Conservation (phyloP, 2,888 invertebrate species). For the Lordiphosa fenestrarum region DNA sequence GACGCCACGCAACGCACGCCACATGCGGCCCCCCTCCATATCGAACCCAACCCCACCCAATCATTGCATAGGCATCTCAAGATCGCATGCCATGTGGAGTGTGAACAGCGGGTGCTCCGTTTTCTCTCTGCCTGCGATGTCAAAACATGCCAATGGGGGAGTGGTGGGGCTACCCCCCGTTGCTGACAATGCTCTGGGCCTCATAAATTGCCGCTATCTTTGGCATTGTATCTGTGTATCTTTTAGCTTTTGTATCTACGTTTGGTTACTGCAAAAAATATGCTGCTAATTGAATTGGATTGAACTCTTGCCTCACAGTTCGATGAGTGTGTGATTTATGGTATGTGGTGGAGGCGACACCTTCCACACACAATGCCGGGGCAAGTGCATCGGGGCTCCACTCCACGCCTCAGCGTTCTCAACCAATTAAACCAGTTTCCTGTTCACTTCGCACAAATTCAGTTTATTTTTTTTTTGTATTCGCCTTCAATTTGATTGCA, state of each 20-base stretch:
- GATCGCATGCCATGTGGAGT: constrained; percentile 57
- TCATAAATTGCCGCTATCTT: constrained; percentile 64
- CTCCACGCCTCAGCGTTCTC: constrained; percentile 33
- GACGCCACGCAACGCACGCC: constrained; percentile 47
- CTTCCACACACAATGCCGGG: constrained; percentile 9
- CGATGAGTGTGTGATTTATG: constrained; percentile 59
- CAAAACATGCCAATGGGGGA: constrained; percentile 34
- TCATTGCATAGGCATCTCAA: constrained; percentile 44
- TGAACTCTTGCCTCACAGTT: constrained; percentile 54
- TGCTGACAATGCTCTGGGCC: constrained; percentile 55
- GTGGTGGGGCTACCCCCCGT: constrained; percentile 34
- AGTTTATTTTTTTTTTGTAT: constrained; percentile 11
- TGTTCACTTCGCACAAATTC: constrained; percentile 51
- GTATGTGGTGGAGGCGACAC: neutral
- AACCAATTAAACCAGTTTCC: constrained; percentile 69
- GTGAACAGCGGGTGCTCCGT: constrained; percentile 58
- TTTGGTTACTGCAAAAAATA: constrained; percentile 32
- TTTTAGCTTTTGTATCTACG: constrained; percentile 27
- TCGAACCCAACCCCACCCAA: neutral
- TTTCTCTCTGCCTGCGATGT: constrained; percentile 23
- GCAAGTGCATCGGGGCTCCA: constrained; percentile 38
- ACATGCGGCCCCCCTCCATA: constrained; percentile 20
- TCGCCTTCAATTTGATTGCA: constrained; percentile 46
- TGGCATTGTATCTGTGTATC: constrained; percentile 40
- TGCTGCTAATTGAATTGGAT: constrained; percentile 69